Percentiles rank a stretch among this genome's conserved stretches.
These are phyloP conservation scores for Cephus pulcher DNA, from an alignment of 2,888 invertebrate genomes.

Conservation along the genomic window DNA sequence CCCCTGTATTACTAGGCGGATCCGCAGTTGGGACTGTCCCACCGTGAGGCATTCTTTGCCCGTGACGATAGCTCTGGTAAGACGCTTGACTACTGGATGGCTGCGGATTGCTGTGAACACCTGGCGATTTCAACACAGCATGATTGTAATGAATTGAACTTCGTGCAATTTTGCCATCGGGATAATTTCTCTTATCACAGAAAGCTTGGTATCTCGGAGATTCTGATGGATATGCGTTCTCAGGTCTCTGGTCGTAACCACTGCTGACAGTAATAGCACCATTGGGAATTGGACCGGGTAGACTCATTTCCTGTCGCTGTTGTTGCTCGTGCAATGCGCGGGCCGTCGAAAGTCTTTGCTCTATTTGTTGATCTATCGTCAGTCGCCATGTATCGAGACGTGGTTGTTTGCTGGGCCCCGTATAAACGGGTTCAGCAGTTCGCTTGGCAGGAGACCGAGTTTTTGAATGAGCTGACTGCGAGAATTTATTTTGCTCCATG, in stretches of 20 bases:
- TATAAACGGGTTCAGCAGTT: constrained; percentile 53
- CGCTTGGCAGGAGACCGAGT: constrained; percentile 59
- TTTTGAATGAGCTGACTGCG: constrained; percentile 34
- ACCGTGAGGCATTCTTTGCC: constrained; percentile 2
- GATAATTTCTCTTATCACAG: constrained; percentile 59
- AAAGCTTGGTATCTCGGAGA: constrained; percentile 47
- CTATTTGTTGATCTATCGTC: constrained; percentile 70
- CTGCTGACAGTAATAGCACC: constrained; percentile 44
- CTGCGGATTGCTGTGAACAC: constrained; percentile 23
- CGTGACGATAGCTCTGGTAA: constrained; percentile 36
- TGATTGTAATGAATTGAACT: constrained; percentile 35
- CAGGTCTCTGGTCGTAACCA: constrained; percentile 49
- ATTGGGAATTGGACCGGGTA: constrained; percentile 47
- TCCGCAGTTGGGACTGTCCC: constrained; percentile 28
- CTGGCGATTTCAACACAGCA: constrained; percentile 34
- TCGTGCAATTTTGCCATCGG: constrained; percentile 38
- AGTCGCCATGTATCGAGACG: constrained; percentile 70
- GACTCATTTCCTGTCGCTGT: constrained; percentile 48
- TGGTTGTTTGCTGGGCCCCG: constrained; percentile 67
- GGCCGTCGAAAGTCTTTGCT: constrained; percentile 66
- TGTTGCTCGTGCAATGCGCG: constrained; percentile 49
- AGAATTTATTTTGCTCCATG: constrained; percentile 42
- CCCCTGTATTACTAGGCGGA: constrained; percentile 65
- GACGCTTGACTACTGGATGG: constrained; percentile 31
- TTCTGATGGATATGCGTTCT: constrained; percentile 44